Evolutionary conservation across 2,888 invertebrate genomes (phyloP).

Genomic region (Xestia xanthographa): DNA sequence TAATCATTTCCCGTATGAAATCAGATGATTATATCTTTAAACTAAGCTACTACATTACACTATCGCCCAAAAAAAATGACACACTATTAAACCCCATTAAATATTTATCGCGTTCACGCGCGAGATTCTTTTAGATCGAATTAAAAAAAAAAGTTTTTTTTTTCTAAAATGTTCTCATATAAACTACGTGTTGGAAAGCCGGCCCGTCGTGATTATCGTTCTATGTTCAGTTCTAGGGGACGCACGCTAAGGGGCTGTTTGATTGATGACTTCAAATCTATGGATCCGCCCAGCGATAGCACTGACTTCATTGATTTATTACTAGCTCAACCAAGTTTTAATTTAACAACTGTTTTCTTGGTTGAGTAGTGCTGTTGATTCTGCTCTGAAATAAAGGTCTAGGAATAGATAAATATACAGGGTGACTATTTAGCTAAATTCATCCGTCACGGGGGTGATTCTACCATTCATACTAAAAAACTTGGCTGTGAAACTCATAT

Average conservation of each 20-base stretch:
- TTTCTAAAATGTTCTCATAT: slow-evolving; percentile 70
- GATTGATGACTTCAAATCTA: slow-evolving; percentile 91
- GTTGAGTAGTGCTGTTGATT: slow-evolving; percentile 58
- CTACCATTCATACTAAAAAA: not conserved
- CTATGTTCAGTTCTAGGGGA: slow-evolving; percentile 89
- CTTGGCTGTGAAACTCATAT: not conserved
- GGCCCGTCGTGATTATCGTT: slow-evolving; percentile 85
- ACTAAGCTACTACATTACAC: not conserved
- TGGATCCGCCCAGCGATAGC: slow-evolving; percentile 83
- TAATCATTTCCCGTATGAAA: not conserved
- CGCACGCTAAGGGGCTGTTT: slow-evolving; percentile 85
- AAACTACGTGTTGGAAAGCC: slow-evolving; percentile 72
- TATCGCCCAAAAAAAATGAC: slow-evolving; percentile 15
- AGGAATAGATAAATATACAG: slow-evolving; percentile 14
- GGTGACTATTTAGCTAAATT: not conserved
- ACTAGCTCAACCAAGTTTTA: slow-evolving; percentile 17
- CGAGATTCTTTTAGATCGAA: not conserved
- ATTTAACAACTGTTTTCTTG: slow-evolving; percentile 12
- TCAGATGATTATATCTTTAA: not conserved
- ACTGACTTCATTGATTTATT: slow-evolving; percentile 37
- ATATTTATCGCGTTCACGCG: not conserved
- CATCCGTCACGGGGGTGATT: not conserved
- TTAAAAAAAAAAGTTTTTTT: not conserved
- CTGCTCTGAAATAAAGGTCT: slow-evolving; percentile 63
- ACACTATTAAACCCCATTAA: not conserved